Evolutionary conservation across 2,113 vertebrate species (phyloP).

Genomic region (Phaethon lepturus): DNA sequence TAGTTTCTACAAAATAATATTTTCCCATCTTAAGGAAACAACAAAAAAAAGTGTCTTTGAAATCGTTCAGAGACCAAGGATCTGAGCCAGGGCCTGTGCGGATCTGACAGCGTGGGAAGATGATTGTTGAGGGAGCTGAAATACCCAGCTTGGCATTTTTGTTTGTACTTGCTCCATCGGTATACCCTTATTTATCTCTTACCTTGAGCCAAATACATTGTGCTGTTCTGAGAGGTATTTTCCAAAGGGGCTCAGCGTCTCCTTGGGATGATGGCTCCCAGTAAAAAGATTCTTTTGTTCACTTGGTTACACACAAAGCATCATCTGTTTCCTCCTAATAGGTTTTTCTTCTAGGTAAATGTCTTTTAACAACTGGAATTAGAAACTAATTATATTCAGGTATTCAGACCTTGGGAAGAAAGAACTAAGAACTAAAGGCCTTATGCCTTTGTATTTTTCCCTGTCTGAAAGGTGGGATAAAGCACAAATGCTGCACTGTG

Average conservation of each 20-base stretch:
- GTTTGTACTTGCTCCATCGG: not conserved
- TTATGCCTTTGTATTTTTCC: not conserved
- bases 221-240: not conserved
- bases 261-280: not conserved
- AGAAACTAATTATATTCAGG: conserved; percentile 9
- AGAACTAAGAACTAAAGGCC: not conserved
- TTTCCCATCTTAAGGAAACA: not conserved
- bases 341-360: not conserved
- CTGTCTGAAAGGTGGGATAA: not conserved
- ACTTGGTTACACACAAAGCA: not conserved
- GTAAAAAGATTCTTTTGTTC: not conserved
- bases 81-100: not conserved
- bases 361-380: conserved; percentile 8
- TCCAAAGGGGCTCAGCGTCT: not conserved
- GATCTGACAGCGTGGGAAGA: not conserved
- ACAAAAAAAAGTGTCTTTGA: not conserved
- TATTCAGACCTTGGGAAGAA: not conserved
- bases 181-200: conserved; percentile 3
- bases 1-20: not conserved
- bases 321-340: not conserved
- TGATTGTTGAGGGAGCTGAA: not conserved
- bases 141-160: not conserved
- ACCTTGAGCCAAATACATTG: conserved; percentile 3
- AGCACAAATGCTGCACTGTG: not conserved
- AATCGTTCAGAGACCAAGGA: not conserved